Conservation (phyloP, 2,888 invertebrate species). For the Rhaphigaster nebulosa region DNA sequence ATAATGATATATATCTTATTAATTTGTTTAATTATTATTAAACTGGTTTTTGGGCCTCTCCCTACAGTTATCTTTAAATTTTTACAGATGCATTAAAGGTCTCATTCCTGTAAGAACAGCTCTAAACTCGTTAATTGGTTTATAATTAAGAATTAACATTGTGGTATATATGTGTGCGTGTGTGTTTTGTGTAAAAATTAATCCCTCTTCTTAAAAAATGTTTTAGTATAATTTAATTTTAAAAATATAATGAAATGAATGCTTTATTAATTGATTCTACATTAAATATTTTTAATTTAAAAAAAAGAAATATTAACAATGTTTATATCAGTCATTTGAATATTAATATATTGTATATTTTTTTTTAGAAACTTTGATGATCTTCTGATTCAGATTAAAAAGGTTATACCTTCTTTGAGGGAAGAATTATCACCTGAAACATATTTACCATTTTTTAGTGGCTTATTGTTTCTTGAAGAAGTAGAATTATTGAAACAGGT, state of each 20-base stretch:
- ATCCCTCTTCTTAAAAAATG: not conserved
- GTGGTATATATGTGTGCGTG: not conserved
- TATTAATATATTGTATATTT: not conserved
- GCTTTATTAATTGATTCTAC: not conserved
- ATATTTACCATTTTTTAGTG: slow-evolving; percentile 80
- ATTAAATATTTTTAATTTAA: not conserved
- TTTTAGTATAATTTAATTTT: not conserved
- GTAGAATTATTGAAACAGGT: slow-evolving; percentile 69
- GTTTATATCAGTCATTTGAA: not conserved
- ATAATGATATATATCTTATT: too few species aligned
- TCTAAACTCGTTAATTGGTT: too few species aligned
- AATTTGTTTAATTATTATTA: too few species aligned
- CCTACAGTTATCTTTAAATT: too few species aligned
- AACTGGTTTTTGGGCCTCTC: too few species aligned
- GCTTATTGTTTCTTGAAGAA: slow-evolving; percentile 85
- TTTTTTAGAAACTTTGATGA: slow-evolving; percentile 21
- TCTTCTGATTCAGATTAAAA: slow-evolving; percentile 19
- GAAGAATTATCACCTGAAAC: slow-evolving; percentile 72
- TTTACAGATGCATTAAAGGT: too few species aligned
- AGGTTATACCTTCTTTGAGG: slow-evolving; percentile 61
- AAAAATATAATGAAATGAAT: not conserved
- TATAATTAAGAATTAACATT: too few species aligned
- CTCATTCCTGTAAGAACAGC: too few species aligned
- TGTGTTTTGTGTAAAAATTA: not conserved
- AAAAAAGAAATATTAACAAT: not conserved